phyloP scores from a whole-genome alignment of 2,888 invertebrate species.

The Panorpa germanica region DNA sequence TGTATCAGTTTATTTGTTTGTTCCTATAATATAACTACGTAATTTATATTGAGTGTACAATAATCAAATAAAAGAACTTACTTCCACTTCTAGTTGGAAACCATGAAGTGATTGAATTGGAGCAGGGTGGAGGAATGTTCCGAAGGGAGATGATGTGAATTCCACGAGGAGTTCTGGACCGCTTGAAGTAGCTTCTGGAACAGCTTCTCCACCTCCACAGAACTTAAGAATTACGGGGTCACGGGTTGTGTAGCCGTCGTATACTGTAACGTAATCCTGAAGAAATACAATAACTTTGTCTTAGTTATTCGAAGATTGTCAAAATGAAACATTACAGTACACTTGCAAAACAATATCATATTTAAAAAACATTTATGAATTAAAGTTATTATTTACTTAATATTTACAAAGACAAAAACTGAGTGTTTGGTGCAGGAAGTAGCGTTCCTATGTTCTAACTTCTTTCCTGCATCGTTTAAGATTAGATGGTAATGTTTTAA shows the following conservation, averaged over 20 bases:
- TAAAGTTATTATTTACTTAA: too few relatives aligned
- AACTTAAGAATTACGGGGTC: conserved; percentile 78
- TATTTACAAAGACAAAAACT: too few relatives aligned
- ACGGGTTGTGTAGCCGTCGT: conserved; percentile 74
- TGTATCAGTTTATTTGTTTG: conserved; percentile 10
- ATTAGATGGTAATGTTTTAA: too few relatives aligned
- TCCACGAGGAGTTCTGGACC: conserved; percentile 77
- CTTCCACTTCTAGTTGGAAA: conserved; percentile 63
- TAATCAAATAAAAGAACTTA: not conserved
- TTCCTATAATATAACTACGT: conserved; percentile 1
- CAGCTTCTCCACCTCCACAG: conserved; percentile 74
- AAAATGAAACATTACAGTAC: too few relatives aligned
- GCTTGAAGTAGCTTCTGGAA: conserved; percentile 71
- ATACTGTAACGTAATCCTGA: conserved; percentile 71
- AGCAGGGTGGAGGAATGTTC: conserved; percentile 68
- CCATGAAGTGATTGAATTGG: conserved; percentile 65
- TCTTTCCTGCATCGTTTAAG: too few relatives aligned
- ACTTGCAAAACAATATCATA: too few relatives aligned
- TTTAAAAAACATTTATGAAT: too few relatives aligned
- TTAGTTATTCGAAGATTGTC: too few relatives aligned
- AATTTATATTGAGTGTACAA: not conserved
- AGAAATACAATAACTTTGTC: too few relatives aligned
- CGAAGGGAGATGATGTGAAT: conserved; percentile 77
- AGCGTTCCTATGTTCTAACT: too few relatives aligned
- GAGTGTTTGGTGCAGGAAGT: too few relatives aligned